Percentiles rank a stretch among this genome's conserved stretches.
phyloP scores from a whole-genome alignment of 2,888 invertebrate genomes.

The Ernsta delagoae region DNA sequence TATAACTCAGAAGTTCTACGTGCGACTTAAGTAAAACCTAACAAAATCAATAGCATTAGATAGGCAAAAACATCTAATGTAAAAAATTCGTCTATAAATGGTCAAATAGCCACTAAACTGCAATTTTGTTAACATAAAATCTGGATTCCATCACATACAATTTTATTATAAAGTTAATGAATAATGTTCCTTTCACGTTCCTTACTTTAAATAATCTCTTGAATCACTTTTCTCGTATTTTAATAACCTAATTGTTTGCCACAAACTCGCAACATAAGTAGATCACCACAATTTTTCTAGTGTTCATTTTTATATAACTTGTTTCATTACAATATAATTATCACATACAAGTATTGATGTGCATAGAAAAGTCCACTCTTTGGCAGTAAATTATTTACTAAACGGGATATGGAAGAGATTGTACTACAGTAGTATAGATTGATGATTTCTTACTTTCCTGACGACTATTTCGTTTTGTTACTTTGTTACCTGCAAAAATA shows the following conservation, averaged over 20 bases:
- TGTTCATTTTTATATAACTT: conserved; percentile 18
- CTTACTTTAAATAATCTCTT: too few species aligned
- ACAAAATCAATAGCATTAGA: too few species aligned
- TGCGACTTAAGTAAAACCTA: too few species aligned
- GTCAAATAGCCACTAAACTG: too few species aligned
- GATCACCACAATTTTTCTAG: conserved; percentile 25
- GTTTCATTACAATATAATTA: conserved; percentile 30
- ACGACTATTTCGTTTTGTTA: conserved; percentile 48
- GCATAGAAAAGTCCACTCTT: conserved; percentile 43
- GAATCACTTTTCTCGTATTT: conserved; percentile 13
- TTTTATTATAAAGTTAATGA: too few species aligned
- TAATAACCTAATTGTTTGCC: conserved; percentile 1
- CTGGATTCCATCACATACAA: too few species aligned
- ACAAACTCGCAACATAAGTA: conserved; percentile 10
- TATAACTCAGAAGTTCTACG: too few species aligned
- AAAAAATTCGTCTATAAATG: too few species aligned
- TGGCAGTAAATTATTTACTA: conserved; percentile 58
- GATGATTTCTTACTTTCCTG: conserved; percentile 46
- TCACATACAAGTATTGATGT: conserved; percentile 42
- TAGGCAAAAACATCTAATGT: too few species aligned
- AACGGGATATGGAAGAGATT: conserved; percentile 73
- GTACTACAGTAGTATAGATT: conserved; percentile 60
- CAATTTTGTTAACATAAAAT: too few species aligned
- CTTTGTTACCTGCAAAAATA: conserved; percentile 64
- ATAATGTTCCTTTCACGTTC: neutral